Evolutionary conservation across 2,888 invertebrate genomes (phyloP), one percentile per base, ranked within the genome.

Genomic region (Cepaea hortensis): DNA sequence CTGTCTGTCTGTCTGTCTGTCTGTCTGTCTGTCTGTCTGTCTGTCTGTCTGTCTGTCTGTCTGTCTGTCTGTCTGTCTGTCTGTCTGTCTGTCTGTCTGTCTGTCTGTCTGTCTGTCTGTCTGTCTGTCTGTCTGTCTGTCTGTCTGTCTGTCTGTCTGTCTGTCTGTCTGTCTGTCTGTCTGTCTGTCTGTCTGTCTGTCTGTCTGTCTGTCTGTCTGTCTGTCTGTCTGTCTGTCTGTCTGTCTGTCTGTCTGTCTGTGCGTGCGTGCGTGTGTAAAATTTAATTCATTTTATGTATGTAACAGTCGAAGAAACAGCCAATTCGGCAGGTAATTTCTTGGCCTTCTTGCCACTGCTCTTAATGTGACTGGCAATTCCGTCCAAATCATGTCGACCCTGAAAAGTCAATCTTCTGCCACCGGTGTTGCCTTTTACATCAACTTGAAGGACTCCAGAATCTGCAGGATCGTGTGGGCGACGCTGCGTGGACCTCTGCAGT

Each of bases 371-470:
- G 85, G 99, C 99, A 95, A 99, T 99, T 94, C 99, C 96, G 96
- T 99, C 99, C 94, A 99, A 96, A 95, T 99, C 99, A 94, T 98
- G 96, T 93, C 98, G 96, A 90, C 99, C 99, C 95, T 97, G 97
- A 83, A 96, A 96, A 75, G 98, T 98, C 91, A 99, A 95, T 92
- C 97, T 96, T 89, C 98, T 96, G 68, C 98, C 98, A 94, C 98
- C 92, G 90, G 35, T 35, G 35, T 35, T 35, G 35, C 96, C 35
- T 98, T 98, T 95, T 99, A 99, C 79, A 99, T 98, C 93, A 99
- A 96, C 94, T 98, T 98, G 90, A 98, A 95, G 55, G 96, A 96
- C 95, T 99, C 99, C 89, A 99, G 96, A 61, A 97, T 96, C 94
- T 99, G 98, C 62, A 99, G 96, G 4, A 98, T 97, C 95, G 98